phyloP scores from a whole-genome alignment of 1,140 invertebrate species.

The Campoletis sonorensis region DNA sequence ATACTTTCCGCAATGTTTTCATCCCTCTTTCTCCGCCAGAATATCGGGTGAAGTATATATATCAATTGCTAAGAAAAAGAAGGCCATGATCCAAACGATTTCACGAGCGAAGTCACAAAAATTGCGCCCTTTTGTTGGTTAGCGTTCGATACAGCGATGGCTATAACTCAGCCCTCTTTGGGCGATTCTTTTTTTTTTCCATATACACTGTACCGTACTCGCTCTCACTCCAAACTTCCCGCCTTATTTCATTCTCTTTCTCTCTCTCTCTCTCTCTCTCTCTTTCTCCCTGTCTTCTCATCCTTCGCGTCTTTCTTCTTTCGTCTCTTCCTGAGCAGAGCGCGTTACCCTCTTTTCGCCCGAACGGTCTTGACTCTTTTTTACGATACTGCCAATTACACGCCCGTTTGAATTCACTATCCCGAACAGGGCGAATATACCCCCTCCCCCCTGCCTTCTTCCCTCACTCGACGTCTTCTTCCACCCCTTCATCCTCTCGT shows the following conservation, averaged over 20 bases:
- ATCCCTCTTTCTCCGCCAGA: conserved; percentile 1
- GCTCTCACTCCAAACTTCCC: conserved; percentile 52
- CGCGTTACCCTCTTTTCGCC: conserved; percentile 57
- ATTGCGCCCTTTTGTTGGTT: background rate
- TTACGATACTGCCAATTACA: conserved; percentile 78
- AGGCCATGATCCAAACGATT: background rate
- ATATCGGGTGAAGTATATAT: background rate
- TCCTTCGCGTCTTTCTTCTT: conserved; percentile 47
- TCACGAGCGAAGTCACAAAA: background rate
- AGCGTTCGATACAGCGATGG: conserved; percentile 22
- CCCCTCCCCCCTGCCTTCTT: background rate
- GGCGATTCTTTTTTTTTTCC: conserved; percentile 23
- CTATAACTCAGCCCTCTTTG: conserved; percentile 24
- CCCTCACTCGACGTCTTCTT: conserved; percentile 48
- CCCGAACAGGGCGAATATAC: conserved; percentile 65
- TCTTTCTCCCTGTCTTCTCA: conserved; percentile 46
- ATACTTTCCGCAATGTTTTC: background rate
- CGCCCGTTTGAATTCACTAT: conserved; percentile 77
- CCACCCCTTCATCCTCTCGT: background rate
- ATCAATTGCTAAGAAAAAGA: background rate
- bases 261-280: conserved; percentile 21
- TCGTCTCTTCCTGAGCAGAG: conserved; percentile 28
- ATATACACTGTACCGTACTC: conserved; percentile 2
- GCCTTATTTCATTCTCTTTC: conserved; percentile 58
- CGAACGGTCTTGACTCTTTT: conserved; percentile 66